A percentile compares a stretch with the other conserved stretches of the same genome.
Evolutionary conservation across 2,888 invertebrate genomes (phyloP).

Genomic region (Ectemnius lituratus): DNA sequence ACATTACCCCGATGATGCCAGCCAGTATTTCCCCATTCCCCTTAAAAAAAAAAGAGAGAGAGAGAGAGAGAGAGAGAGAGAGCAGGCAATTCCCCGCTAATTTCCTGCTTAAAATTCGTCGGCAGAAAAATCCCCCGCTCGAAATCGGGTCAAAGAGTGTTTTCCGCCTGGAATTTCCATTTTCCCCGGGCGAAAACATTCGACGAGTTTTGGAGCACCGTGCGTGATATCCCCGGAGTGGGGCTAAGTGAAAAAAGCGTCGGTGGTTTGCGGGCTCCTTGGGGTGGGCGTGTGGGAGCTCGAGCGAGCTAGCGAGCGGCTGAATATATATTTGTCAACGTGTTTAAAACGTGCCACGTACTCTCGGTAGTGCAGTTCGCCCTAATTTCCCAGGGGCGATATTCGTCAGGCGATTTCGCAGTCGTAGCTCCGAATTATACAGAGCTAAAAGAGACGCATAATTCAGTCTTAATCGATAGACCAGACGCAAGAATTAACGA

Average conservation of each 20-base stretch:
- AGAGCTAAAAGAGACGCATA: constrained; percentile 46
- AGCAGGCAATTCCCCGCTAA: no score
- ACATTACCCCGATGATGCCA: no score
- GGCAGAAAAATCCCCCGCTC: no score
- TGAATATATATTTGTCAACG: constrained; percentile 46
- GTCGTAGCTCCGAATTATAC: constrained; percentile 50
- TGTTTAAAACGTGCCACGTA: constrained; percentile 52
- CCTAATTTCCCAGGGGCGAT: constrained; percentile 67
- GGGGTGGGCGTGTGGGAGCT: not conserved
- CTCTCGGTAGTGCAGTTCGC: constrained; percentile 60
- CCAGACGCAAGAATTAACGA: constrained; percentile 25
- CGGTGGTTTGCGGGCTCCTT: no score
- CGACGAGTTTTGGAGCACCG: constrained; percentile 7
- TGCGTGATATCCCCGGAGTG: constrained; percentile 27
- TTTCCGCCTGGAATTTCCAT: no score
- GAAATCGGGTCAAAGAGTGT: no score
- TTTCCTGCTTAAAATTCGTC: no score
- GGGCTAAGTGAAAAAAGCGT: constrained; percentile 47
- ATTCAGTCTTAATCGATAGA: constrained; percentile 56
- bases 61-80: no score
- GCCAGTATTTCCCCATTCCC: no score
- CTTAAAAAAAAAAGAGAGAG: no score
- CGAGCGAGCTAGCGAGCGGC: not conserved
- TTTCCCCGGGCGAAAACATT: constrained; percentile 11
- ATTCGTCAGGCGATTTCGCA: constrained; percentile 57